Evolutionary conservation across 2,888 invertebrate genomes (phyloP), one percentile per base, ranked within the genome.

Genomic region (Odontocolon sp.): DNA sequence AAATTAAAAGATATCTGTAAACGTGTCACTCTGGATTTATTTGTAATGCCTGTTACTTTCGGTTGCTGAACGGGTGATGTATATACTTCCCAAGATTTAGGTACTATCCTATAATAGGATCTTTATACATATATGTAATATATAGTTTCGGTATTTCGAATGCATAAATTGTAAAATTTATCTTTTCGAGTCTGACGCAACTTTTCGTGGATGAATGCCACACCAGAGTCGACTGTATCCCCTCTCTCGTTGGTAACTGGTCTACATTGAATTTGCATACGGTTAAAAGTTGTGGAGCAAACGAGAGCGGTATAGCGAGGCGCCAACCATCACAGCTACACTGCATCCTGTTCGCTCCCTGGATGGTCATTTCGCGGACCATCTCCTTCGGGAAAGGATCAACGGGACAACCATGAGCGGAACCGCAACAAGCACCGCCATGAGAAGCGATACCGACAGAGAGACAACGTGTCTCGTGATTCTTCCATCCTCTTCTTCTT

Each of bases 261-360:
- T 67, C 74, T 67, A 69, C 64, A 28, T 77, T 38, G 80, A 85
- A 85, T 85, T 84, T 85, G 81, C 84, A 85, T 83, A 81, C 68
- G 78, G 77, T 77, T 77, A 71, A 83, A 83, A 82, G 79, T 83
- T 83, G 82, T 67, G 77, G 78, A 69, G 67, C 67, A 74, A 71
- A 75, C 79, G 76, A 74, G 66, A 64, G 61, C n/a, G 36, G 14
- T 31, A 36, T 23, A 2, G 40, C n/a, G 56, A 9, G 16, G 61
- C 42, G 11, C 9, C 18, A 33, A 52, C 9, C 40, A 36, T 38
- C 23, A 36, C 50, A 33, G 23, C 50, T 50, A 50, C 26, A 31
- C 31, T 23, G 47, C 63, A 23, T 36, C 36, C 36, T 33, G 36
- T 36, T 36, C 50, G 57, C 8, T 77, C 77, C 77, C 77, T 31